Conservation (phyloP, 2,797 vertebrate species). For the Poecilia gillii region DNA sequence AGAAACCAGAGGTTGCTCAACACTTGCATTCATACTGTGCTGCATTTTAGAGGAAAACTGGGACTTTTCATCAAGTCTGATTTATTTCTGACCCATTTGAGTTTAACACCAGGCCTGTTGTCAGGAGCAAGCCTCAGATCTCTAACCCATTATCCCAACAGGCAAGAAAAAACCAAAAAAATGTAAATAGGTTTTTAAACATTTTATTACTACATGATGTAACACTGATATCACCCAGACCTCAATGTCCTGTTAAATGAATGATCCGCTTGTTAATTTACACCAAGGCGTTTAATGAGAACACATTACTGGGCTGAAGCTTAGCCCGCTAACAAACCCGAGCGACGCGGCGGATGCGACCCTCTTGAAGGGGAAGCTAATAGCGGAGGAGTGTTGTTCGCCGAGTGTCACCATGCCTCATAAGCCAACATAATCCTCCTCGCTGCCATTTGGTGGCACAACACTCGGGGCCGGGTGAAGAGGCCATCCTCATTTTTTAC, state of each 20-base stretch:
- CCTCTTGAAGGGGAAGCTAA: slow-evolving; percentile 63
- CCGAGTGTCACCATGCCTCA: slow-evolving; percentile 72
- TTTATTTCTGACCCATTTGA: neutral
- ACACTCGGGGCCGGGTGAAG: slow-evolving; percentile 74
- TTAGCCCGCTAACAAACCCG: slow-evolving; percentile 42
- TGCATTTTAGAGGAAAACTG: neutral
- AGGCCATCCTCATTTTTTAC: slow-evolving; percentile 81
- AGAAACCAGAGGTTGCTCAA: neutral
- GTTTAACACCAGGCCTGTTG: slow-evolving; percentile 2
- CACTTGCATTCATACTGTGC: neutral
- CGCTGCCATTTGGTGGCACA: slow-evolving; percentile 70
- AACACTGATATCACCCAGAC: slow-evolving; percentile 23
- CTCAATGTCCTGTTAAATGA: slow-evolving; percentile 17
- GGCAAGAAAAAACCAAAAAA: slow-evolving; percentile 29
- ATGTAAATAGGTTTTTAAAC: slow-evolving; percentile 13
- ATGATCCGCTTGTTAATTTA: slow-evolving; percentile 30
- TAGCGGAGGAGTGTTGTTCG: slow-evolving; percentile 56
- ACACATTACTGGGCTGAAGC: slow-evolving; percentile 31
- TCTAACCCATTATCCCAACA: slow-evolving; percentile 2
- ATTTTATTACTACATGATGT: slow-evolving; percentile 33
- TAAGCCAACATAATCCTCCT: slow-evolving; percentile 72
- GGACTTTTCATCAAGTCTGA: neutral
- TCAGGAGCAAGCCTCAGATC: slow-evolving; percentile 11
- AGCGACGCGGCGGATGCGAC: slow-evolving; percentile 46
- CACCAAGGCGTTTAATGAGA: slow-evolving; percentile 8